phyloP scores from a whole-genome alignment of 2,797 vertebrate species.

The Myripristis murdjan region DNA sequence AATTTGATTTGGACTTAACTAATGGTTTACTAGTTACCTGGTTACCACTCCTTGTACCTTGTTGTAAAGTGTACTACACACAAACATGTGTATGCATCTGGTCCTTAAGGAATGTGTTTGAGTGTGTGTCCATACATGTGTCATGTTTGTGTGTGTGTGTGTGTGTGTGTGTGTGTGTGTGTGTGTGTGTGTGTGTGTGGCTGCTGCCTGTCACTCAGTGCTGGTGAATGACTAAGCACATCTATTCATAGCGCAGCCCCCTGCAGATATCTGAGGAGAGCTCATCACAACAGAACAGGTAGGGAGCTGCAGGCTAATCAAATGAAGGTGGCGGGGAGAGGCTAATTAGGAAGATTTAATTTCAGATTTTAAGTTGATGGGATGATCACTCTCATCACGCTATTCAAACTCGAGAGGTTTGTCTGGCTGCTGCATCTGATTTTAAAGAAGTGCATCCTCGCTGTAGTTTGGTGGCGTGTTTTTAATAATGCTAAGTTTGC shows the following conservation, averaged over 20 bases:
- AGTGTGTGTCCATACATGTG: background rate
- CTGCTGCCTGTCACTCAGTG: slow-evolving; percentile 49
- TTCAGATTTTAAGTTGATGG: slow-evolving; percentile 56
- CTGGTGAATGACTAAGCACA: slow-evolving; percentile 50
- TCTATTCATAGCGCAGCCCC: slow-evolving; percentile 62
- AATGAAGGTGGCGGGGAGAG: slow-evolving; percentile 64
- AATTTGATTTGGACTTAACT: too few species aligned
- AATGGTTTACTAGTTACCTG: too few species aligned
- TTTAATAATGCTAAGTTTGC: background rate
- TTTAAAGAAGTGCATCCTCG: background rate
- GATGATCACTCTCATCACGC: slow-evolving; percentile 33
- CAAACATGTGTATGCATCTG: too few species aligned
- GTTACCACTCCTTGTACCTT: too few species aligned
- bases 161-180: background rate
- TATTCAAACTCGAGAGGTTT: background rate
- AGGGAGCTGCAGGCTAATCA: slow-evolving; percentile 71
- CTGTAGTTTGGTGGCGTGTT: background rate
- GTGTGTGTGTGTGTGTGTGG: background rate
- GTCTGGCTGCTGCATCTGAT: background rate
- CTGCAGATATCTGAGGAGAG: slow-evolving; percentile 65
- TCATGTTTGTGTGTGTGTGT: background rate
- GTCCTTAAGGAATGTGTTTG: too few species aligned
- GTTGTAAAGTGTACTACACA: too few species aligned
- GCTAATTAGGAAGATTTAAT: slow-evolving; percentile 70
- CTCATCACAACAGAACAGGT: slow-evolving; percentile 73